Evolutionary conservation across 2,113 vertebrate genomes (phyloP).

Genomic region (Haliaeetus leucogaster): DNA sequence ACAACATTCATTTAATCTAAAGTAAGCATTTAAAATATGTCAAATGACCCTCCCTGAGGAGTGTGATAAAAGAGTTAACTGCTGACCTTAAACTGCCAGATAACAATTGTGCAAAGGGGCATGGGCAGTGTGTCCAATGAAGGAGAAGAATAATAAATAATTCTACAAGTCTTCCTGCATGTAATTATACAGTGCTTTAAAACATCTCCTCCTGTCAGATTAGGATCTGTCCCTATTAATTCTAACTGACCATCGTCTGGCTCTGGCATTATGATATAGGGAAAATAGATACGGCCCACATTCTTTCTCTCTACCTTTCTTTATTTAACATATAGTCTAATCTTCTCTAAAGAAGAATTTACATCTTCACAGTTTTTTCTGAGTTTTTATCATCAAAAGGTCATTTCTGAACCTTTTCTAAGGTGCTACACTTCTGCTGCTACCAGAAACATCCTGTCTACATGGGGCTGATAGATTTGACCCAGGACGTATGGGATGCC

Average conservation of each 20-base stretch:
- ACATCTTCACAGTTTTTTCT: background rate
- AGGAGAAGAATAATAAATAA: background rate
- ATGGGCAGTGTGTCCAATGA: background rate
- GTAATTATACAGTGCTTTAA: background rate
- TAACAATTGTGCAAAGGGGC: background rate
- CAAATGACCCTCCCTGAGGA: background rate
- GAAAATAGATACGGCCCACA: background rate
- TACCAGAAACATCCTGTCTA: background rate
- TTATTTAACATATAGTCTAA: background rate
- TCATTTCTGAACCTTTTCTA: background rate
- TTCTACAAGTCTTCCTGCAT: background rate
- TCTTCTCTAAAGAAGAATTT: background rate
- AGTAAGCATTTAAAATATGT: background rate
- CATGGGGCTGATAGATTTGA: background rate
- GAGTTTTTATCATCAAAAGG: background rate
- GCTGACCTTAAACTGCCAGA: background rate
- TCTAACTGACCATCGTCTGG: background rate
- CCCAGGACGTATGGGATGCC: background rate
- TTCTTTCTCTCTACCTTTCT: background rate
- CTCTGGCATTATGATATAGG: background rate
- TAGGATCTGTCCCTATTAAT: background rate
- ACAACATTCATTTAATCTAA: background rate
- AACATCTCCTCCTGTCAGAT: background rate
- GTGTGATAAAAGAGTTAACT: background rate
- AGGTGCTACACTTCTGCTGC: background rate